These are phyloP conservation scores for Arvicanthis niloticus DNA, from an alignment of 2,113 vertebrate species.

Conservation along the genomic window DNA sequence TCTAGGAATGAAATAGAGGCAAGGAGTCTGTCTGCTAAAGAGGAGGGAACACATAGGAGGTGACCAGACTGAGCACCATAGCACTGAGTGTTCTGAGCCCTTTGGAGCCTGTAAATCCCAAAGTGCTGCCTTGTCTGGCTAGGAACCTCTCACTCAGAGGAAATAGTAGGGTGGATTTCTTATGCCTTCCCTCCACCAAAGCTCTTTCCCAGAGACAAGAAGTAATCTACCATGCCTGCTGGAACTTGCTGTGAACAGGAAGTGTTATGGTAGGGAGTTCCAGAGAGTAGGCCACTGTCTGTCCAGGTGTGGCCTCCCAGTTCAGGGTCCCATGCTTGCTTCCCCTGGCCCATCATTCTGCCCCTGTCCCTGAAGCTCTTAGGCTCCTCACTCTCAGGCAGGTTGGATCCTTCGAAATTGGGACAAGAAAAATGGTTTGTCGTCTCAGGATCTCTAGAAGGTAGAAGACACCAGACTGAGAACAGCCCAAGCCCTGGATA, in stretches of 20 bases:
- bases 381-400: not conserved
- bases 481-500: not conserved
- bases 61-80: not conserved
- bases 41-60: not conserved
- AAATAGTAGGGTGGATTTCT: not conserved
- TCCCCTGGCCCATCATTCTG: not conserved
- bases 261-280: not conserved
- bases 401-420: not conserved
- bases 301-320: not conserved
- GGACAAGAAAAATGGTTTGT: not conserved
- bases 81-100: not conserved
- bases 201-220: not conserved
- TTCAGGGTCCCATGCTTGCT: not conserved
- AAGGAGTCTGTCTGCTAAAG: not conserved
- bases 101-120: not conserved
- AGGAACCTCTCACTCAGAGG: not conserved
- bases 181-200: not conserved
- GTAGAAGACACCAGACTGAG: not conserved
- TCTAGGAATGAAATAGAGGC: not conserved
- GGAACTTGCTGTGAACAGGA: not conserved
- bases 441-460: not conserved
- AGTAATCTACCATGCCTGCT: not conserved
- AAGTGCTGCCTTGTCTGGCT: not conserved
- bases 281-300: not conserved
- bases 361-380: not conserved